Evolutionary conservation across 2,797 vertebrate genomes (phyloP), one percentile per base, ranked within the genome.

Genomic region (Neosilurus mollespiculum): DNA sequence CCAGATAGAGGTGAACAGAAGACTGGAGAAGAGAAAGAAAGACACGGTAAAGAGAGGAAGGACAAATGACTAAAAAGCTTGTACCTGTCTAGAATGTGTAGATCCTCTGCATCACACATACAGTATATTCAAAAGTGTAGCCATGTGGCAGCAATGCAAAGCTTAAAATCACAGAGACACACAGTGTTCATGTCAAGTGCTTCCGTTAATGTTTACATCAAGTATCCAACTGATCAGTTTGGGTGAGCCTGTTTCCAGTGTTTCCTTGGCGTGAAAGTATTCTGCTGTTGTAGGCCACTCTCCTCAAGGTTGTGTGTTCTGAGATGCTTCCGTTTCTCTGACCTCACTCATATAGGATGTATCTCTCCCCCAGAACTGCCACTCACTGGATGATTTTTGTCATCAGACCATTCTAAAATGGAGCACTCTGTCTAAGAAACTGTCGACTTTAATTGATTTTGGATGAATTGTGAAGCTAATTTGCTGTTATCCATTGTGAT

Each of bases 1-100:
- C 79, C 10, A 12, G 37, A 54, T 72, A 67, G 64, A 61, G 43
- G 81, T 82, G 37, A 78, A 26, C 2, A 69, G 62, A 73, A 75
- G 75, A 80, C 18, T 51, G 8, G 3, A 58, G 26, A 24, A 64
- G 49, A 78, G 75, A n/a, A 37, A 54, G 67, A 76, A 78, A 76
- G 77, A 49, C 51, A 51, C 37, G 37, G 69, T 64, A 58, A 69
- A 30, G 37, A 59, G 66, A 72, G 56, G 15, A 82, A 69, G 78
- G 69, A 58, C 22, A 30, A 64, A 75, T 11, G 24, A 61, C 22
- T 16, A 64, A 49, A 70, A 7, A 59, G 24, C 26, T 70, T 3
- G 53, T 53, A 54, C 49, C 58, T 54, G n/a, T 71, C 72, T 82
- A 8, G 65, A 65, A 20, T 26, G 24, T 26, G 53, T 34, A 26